Percentiles rank a stretch among this genome's conserved stretches.
Evolutionary conservation across 2,888 invertebrate species (phyloP).

Genomic region (Nomada hirtipes): DNA sequence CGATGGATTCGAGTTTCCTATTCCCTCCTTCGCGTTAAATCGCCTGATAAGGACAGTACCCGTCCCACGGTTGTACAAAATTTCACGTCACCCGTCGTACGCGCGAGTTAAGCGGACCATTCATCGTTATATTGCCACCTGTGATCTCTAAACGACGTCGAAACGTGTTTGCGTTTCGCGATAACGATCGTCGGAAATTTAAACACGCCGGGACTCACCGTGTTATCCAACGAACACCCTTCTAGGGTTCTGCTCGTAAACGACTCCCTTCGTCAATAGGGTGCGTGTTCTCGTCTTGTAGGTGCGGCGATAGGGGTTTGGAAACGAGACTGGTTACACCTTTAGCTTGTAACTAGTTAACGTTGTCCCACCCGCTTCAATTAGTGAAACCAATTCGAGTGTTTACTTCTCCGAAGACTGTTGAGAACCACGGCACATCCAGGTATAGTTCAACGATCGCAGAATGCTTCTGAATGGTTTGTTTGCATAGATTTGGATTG

Average conservation of each 20-base stretch:
- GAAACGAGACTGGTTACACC: constrained; percentile 25
- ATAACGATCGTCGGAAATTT: constrained; percentile 30
- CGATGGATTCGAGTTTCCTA: constrained; percentile 19
- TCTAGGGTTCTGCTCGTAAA: not conserved
- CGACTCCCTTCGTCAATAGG: not conserved
- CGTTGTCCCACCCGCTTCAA: constrained; percentile 18
- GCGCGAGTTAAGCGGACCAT: not conserved
- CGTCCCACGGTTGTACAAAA: constrained; percentile 19
- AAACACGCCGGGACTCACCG: constrained; percentile 16
- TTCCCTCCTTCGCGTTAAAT: constrained; percentile 20
- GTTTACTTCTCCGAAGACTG: constrained; percentile 15
- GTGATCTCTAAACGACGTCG: not conserved
- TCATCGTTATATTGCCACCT: constrained; percentile 14
- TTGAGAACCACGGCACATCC: not conserved
- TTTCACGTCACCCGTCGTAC: constrained; percentile 2
- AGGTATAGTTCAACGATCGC: not conserved
- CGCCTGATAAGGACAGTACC: constrained; percentile 28
- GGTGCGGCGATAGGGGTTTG: not conserved
- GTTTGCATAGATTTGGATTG: no score
- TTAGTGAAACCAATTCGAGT: constrained; percentile 27
- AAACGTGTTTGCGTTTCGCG: constrained; percentile 13
- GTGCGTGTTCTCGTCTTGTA: constrained; percentile 22
- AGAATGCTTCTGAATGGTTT: no score
- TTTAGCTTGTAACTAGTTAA: constrained; percentile 35
- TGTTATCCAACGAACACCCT: constrained; percentile 12